Percentiles rank a stretch among this genome's conserved stretches.
Evolutionary conservation across 1,140 invertebrate genomes (phyloP).

Genomic region (Drosophila oshimai): DNA sequence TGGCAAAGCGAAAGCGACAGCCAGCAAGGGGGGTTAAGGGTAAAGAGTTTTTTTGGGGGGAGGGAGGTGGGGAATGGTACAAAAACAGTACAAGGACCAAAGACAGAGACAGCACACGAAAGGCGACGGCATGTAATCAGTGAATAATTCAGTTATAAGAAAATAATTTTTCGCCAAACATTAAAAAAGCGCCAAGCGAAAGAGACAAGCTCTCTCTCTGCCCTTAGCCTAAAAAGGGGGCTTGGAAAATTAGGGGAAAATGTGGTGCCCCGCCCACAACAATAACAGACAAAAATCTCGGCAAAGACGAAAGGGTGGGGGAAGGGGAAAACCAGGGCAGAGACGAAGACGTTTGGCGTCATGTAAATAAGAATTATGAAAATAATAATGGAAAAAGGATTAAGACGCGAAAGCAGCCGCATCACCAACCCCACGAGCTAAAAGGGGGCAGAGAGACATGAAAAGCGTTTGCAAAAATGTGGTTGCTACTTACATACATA

Average conservation of each 20-base stretch:
- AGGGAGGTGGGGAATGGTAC: too few species aligned
- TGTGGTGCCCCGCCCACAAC: conserved; percentile 25
- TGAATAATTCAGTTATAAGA: conserved; percentile 82
- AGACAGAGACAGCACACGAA: conserved; percentile 11
- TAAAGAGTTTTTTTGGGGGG: too few species aligned
- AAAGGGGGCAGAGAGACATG: conserved; percentile 42
- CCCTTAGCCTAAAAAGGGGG: not conserved
- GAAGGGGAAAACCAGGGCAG: conserved; percentile 11
- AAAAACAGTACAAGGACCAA: not conserved
- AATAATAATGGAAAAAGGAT: conserved; percentile 83
- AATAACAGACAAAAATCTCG: conserved; percentile 68
- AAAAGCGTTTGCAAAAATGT: conserved; percentile 59
- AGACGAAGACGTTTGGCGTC: conserved; percentile 64
- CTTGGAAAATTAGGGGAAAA: conserved; percentile 9
- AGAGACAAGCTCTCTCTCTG: conserved; percentile 45
- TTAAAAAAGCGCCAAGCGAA: conserved; percentile 56
- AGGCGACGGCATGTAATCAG: conserved; percentile 57
- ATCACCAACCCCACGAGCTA: conserved; percentile 5
- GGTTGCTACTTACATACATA: conserved; percentile 37
- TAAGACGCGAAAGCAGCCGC: conserved; percentile 65
- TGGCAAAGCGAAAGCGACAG: conserved; percentile 46
- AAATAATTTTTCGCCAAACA: conserved; percentile 77
- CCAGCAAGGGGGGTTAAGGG: not conserved
- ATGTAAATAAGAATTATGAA: conserved; percentile 83
- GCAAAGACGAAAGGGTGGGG: conserved; percentile 9